Evolutionary conservation across 2,113 vertebrate genomes (phyloP), one percentile per base, ranked within the genome.

Genomic region (Thinocorus orbignyianus): DNA sequence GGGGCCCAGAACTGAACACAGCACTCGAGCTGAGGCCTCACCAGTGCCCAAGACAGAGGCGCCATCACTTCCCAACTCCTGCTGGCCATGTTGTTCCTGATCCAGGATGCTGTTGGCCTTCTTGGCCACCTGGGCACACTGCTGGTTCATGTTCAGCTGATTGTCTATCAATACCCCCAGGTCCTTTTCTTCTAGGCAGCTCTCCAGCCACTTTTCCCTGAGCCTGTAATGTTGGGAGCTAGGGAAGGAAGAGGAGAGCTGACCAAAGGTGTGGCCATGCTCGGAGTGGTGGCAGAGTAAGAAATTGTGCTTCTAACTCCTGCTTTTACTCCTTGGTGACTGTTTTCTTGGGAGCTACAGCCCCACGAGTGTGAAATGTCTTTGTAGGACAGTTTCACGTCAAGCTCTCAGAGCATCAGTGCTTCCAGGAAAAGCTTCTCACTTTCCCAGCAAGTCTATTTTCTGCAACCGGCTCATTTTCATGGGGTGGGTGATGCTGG

Each of bases 381-480:
- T 92, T 74, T 5, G 61, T 78, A 81, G 96, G 88, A 83, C 94
- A 77, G 78, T 95, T 96, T 83, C 69, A 86, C 60, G 25, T 91
- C 31, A 57, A 87, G 76, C 93, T 96, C 93, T 88, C 69, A 1
- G 82, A 89, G 95, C 92, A 87, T 96, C 94, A 93, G 25, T 92
- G 71, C 96, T 97, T 97, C 95, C 97, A 96, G 90, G 91, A 97
- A 96, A 96, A 97, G 97, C 97, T 66, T 57, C 82, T 93, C 80
- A 44, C 85, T 88, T 89, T 90, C 91, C 88, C 74, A 84, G 95
- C 83, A 81, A 14, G 3, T 72, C 92, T 88, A 42, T 94, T 95
- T 95, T 88, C 91, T 61, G 48, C 91, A 57, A 44, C 11, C 22
- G 11, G 84, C 62, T 94, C 44, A 3, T 74, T 90, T 92, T 88